Evolutionary conservation across 1,140 invertebrate species (phyloP), one percentile per base, ranked within the genome.

Genomic region (Eurosta solidaginis): DNA sequence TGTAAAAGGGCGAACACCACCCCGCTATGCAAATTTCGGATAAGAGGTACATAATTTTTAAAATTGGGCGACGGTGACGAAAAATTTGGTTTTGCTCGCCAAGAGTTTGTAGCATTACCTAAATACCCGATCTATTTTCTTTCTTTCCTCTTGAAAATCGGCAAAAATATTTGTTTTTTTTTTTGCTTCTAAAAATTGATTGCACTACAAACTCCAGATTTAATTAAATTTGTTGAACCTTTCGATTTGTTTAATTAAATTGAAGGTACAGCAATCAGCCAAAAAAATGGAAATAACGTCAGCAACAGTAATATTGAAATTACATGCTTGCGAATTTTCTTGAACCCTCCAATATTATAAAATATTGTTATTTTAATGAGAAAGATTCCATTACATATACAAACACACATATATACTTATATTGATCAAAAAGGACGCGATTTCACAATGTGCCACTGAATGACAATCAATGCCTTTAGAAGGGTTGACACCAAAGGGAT

Each of bases 251-350:
- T 68, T 68, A 68, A 68, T 68, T 40, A 68, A 68, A 68, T 17
- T n/a, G 6, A 20, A 68, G 20, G n/a, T 33, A 33, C 33, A 68
- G 33, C 20, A 33, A 36, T 42, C n/a, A 14, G n/a, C n/a, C 33
- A 3, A 40, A 68, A 17, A 74, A 74, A 14, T 74, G 25, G 22
- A 17, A 45, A 45, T 9, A 74, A 44, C 17, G 73, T 3, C 36
- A 40, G 22, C 9, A 1, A 74, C 73, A 74, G 81, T 81, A 82
- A 81, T 82, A 79, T 83, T 54, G 77, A 74, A 81, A 85, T 85
- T 85, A 85, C 84, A 85, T 83, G 84, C 84, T 85, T 85, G 84
- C 84, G 85, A 85, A 85, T 85, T 85, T 83, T 82, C 82, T 68
- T 68, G 36, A 68, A 40, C 59, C 59, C n/a, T 68, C 9, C 1